Conservation (phyloP, 2,888 invertebrate species). For the Cantharis flavilabris region DNA sequence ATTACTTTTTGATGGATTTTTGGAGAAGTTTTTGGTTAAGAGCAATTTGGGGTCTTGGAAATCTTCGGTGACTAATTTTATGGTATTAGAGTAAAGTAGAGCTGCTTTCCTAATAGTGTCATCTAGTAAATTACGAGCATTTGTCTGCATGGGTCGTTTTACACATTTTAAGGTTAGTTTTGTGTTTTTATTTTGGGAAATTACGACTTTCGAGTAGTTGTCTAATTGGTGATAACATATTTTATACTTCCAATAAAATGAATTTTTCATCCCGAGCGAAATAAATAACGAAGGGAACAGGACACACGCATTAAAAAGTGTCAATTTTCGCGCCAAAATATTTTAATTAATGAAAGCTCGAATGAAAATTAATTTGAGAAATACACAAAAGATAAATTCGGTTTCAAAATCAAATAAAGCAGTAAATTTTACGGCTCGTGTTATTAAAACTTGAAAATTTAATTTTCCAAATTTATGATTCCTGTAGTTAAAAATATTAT, state of each 20-base stretch:
- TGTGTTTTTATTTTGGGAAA: slow-evolving; percentile 21
- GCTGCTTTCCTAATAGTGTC: slow-evolving; percentile 33
- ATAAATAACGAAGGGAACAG: background rate
- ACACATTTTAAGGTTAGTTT: slow-evolving; percentile 24
- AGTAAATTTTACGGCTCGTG: background rate
- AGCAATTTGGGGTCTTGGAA: slow-evolving; percentile 13
- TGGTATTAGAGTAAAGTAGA: slow-evolving; percentile 34
- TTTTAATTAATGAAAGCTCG: background rate
- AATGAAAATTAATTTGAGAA: background rate
- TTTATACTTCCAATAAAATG: background rate
- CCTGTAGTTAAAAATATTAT: slow-evolving; percentile 2
- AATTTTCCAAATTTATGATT: background rate
- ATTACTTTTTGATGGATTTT: background rate
- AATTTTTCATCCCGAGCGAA: background rate
- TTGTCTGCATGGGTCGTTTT: slow-evolving; percentile 32
- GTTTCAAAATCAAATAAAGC: background rate
- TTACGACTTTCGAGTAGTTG: slow-evolving; percentile 14
- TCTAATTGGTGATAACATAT: slow-evolving; percentile 1
- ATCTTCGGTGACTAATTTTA: slow-evolving; percentile 35
- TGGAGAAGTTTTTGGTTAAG: slow-evolving; percentile 3
- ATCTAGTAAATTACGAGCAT: slow-evolving; percentile 35
- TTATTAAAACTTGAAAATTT: background rate
- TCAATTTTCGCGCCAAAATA: background rate
- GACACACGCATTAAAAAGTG: background rate
- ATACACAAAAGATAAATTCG: background rate